phyloP scores from a whole-genome alignment of 2,888 invertebrate genomes.

The Pherbina coryleti region DNA sequence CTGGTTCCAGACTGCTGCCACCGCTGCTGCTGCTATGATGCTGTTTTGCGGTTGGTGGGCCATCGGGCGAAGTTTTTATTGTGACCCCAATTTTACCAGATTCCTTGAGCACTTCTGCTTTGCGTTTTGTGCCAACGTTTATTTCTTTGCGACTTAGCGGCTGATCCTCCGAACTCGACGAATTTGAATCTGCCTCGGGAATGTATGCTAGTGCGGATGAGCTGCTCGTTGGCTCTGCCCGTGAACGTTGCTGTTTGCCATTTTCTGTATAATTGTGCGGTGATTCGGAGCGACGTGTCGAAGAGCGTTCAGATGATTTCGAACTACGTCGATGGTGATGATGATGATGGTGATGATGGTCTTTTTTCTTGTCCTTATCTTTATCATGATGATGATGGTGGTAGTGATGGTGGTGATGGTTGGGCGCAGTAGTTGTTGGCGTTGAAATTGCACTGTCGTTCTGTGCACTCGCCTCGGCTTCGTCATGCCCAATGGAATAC shows the following conservation, averaged over 20 bases:
- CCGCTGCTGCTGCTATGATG: slow-evolving; percentile 45
- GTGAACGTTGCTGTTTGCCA: slow-evolving; percentile 51
- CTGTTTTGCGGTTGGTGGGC: slow-evolving; percentile 56
- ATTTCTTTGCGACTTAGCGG: slow-evolving; percentile 73
- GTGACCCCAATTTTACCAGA: slow-evolving; percentile 93
- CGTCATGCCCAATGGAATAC: slow-evolving; percentile 65
- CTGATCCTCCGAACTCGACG: slow-evolving; percentile 74
- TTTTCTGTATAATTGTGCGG: slow-evolving; percentile 56
- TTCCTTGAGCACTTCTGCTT: slow-evolving; percentile 88
- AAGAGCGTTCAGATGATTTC: slow-evolving; percentile 58
- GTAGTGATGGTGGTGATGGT: slow-evolving; percentile 49
- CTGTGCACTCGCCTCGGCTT: slow-evolving; percentile 57
- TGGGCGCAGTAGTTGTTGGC: slow-evolving; percentile 27
- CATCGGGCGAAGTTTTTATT: slow-evolving; percentile 79
- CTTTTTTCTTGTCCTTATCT: slow-evolving; percentile 63
- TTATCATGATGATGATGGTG: slow-evolving; percentile 53
- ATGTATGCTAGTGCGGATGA: slow-evolving; percentile 57
- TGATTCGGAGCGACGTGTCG: slow-evolving; percentile 67
- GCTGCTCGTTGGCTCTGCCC: slow-evolving; percentile 51
- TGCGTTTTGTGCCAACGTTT: slow-evolving; percentile 79
- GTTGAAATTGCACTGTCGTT: slow-evolving; percentile 37
- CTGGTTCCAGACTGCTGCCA: slow-evolving; percentile 62
- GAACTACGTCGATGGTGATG: slow-evolving; percentile 53
- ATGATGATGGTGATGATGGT: slow-evolving; percentile 61
- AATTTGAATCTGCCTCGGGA: slow-evolving; percentile 72